Evolutionary conservation across 2,888 invertebrate species (phyloP).

Genomic region (Mimas tiliae): DNA sequence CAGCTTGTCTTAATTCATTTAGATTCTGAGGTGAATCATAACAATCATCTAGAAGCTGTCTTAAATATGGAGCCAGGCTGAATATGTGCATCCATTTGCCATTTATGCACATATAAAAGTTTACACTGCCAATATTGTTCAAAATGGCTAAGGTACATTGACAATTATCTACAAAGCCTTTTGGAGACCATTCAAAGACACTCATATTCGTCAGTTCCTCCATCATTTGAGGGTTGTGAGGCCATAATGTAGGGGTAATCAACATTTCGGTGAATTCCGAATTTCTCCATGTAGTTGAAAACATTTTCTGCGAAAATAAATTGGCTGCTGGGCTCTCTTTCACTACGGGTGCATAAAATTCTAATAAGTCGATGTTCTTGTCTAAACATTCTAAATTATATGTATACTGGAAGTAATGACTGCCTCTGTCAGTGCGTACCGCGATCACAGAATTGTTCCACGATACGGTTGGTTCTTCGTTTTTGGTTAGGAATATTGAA

Average conservation of each 20-base stretch:
- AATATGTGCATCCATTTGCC: conserved; percentile 52
- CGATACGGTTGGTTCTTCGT: conserved; percentile 51
- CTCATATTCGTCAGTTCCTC: conserved; percentile 57
- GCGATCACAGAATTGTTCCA: conserved; percentile 61
- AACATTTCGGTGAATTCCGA: conserved; percentile 64
- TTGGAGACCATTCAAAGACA: conserved; percentile 65
- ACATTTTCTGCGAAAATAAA: conserved; percentile 51
- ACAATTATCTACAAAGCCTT: conserved; percentile 48
- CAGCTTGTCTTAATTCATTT: conserved; percentile 52
- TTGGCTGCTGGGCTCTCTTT: conserved; percentile 57
- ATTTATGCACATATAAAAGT: conserved; percentile 50
- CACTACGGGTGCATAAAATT: conserved; percentile 52
- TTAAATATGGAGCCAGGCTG: conserved; percentile 54
- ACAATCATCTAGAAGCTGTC: conserved; percentile 39
- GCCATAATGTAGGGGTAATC: conserved; percentile 66
- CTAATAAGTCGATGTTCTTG: conserved; percentile 59
- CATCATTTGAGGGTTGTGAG: conserved; percentile 59
- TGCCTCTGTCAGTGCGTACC: conserved; percentile 59
- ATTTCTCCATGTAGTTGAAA: conserved; percentile 54
- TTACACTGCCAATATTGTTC: conserved; percentile 68
- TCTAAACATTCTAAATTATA: conserved; percentile 61
- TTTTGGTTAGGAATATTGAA: conserved; percentile 53
- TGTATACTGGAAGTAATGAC: conserved; percentile 59
- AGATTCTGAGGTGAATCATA: conserved; percentile 42
- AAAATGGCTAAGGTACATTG: conserved; percentile 59